Evolutionary conservation across 2,888 invertebrate genomes (phyloP).

Genomic region (Hofmannophila pseudospretella): DNA sequence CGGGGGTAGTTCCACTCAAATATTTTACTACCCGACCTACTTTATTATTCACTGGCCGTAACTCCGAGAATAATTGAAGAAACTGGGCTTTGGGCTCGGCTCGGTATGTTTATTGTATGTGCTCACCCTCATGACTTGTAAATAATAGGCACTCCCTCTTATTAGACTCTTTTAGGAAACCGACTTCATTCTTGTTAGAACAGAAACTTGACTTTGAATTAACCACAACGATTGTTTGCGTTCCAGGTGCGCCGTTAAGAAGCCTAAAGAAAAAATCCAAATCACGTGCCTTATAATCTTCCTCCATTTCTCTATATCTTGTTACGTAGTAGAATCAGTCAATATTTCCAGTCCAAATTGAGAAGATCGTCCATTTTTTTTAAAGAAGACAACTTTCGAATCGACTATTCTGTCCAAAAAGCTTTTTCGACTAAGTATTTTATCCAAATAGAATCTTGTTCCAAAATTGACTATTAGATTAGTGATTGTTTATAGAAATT

Average conservation of each 20-base stretch:
- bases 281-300: conserved; percentile 57
- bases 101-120: conserved; percentile 12
- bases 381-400: no score
- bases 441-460: background rate
- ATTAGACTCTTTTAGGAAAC: conserved; percentile 12
- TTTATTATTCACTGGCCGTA: conserved; percentile 14
- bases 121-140: conserved; percentile 8
- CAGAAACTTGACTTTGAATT: background rate
- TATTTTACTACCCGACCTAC: conserved; percentile 7
- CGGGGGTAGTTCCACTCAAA: background rate
- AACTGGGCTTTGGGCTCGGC: conserved; percentile 1
- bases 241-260: conserved; percentile 45
- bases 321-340: conserved; percentile 25
- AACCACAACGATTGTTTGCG: conserved; percentile 20
- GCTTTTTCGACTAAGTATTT: background rate
- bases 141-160: conserved; percentile 7
- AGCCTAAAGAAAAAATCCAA: conserved; percentile 28
- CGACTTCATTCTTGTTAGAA: conserved; percentile 6
- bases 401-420: conserved; percentile 5
- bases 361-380: conserved; percentile 10
- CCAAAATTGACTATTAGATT: background rate
- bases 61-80: conserved; percentile 4
- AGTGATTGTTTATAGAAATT: no score
- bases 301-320: conserved; percentile 27
- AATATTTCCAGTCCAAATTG: conserved; percentile 14